Base-by-base conservation (phyloP, 37 sponge, comb jelly and placozoan species). In the Theonella swinhoei region DNA sequence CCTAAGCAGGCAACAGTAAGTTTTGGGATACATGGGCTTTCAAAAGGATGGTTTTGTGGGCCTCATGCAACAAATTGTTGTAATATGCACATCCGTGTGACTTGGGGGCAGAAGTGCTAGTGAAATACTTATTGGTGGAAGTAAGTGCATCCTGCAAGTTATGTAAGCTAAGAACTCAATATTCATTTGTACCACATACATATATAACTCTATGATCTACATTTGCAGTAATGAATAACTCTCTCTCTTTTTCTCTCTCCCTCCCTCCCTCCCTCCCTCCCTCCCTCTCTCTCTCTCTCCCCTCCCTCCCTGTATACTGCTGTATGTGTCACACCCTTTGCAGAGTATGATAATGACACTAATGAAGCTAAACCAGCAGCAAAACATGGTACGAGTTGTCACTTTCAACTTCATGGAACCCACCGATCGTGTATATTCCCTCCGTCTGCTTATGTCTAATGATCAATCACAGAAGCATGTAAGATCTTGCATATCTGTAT, bases 321-420 rank as follows among this genome's bases (percentile, higher is more conserved):
- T 74, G 11, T 14, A 47, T 47, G 54, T 47, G 14, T 69, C 33
- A 31, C 33, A 14, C 54, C 54, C 14, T 47, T 14, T 47, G 54
- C 14, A 47, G 54, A 47, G 54, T 47, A 47, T 47, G 54, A 47
- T 47, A 17, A 47, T 47, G 54, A 17, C 54, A 47, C 54, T 47
- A 14, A 47, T 47, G 54, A 47, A 47, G 54, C 54, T 47, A 47
- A 47, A 47, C 54, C 54, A 47, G 54, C 54, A 47, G 54, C 54
- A 69, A 20, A 33, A 69, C 33, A 29, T 28, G 25, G 40, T 79
- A 22, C 36, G 80, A 36, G 34, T 9, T 20, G 80, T 79, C 25
- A 63, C 63, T 14, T 79, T 79, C 29, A 63, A 79, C 25, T 79
- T 79, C 41, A 23, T 30, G 36, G 80, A 79, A 25, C n/a, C n/a